These are phyloP conservation scores for Xestia ashworthii DNA, from an alignment of 2,888 invertebrate species.

Conservation along the genomic window DNA sequence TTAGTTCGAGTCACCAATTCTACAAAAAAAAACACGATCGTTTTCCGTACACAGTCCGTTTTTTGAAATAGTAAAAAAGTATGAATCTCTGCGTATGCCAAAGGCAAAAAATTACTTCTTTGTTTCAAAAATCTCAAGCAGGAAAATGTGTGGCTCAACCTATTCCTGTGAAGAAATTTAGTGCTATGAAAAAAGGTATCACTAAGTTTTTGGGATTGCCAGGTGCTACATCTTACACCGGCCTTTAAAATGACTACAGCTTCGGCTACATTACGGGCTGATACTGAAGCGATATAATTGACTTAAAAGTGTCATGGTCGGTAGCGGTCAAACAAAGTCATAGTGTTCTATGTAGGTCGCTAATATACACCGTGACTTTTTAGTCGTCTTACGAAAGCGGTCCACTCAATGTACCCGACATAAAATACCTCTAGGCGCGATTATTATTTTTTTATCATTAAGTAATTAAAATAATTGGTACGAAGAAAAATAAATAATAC, in stretches of 20 bases:
- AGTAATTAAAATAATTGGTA: no score
- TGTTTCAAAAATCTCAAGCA: slow-evolving; percentile 26
- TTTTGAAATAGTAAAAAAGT: slow-evolving; percentile 33
- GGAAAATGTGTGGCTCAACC: slow-evolving; percentile 30
- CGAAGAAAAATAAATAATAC: no score
- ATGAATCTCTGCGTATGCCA: slow-evolving; percentile 16
- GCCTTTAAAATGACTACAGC: slow-evolving; percentile 22
- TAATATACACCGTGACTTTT: no score
- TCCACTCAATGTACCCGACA: no score
- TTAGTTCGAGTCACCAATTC: slow-evolving; percentile 13
- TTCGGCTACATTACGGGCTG: slow-evolving; percentile 1
- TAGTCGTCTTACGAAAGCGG: no score
- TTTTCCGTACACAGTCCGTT: slow-evolving; percentile 22
- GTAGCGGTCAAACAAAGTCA: not conserved
- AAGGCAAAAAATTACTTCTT: not conserved
- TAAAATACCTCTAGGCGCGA: no score
- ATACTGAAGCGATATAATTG: not conserved
- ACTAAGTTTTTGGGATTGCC: slow-evolving; percentile 24
- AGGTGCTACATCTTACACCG: slow-evolving; percentile 21
- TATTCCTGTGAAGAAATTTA: slow-evolving; percentile 26
- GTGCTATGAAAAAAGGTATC: slow-evolving; percentile 30
- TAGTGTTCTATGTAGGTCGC: no score
- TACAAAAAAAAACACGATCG: not conserved
- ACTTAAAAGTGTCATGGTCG: not conserved
- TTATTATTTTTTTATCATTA: no score